These are phyloP conservation scores for Anabas testudineus DNA, from an alignment of 2,797 vertebrate genomes.

Conservation along the genomic window DNA sequence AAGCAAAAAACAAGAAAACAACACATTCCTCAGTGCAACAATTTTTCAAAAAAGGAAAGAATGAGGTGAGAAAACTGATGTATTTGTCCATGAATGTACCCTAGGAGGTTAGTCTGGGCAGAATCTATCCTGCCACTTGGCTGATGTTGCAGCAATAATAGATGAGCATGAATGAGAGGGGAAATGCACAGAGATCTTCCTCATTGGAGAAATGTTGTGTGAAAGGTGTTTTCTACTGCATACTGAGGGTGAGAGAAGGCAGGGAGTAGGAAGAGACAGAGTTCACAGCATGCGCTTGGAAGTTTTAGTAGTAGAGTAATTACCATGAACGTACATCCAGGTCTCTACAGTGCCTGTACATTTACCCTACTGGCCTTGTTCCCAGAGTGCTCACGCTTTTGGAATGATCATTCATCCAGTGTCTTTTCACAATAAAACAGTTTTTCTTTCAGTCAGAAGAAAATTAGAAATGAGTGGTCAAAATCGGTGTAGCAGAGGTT, in stretches of 20 bases:
- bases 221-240: slow-evolving; percentile 19
- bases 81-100: slow-evolving; percentile 34
- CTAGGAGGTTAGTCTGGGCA: slow-evolving; percentile 26
- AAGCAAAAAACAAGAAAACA: not conserved
- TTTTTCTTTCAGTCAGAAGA: not conserved
- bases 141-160: slow-evolving; percentile 44
- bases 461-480: not conserved
- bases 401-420: not conserved
- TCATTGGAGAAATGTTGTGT: slow-evolving; percentile 31
- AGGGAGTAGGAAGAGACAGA: not conserved
- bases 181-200: slow-evolving; percentile 32
- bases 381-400: not conserved
- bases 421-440: not conserved
- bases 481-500: not conserved
- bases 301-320: not conserved
- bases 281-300: not conserved
- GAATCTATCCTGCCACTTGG: slow-evolving; percentile 32
- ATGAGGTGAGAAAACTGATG: slow-evolving; percentile 23
- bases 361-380: not conserved
- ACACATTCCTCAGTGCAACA: slow-evolving; percentile 6
- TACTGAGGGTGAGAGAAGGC: not conserved
- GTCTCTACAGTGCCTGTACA: not conserved
- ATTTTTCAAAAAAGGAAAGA: slow-evolving; percentile 6
- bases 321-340: not conserved
- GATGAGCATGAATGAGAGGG: slow-evolving; percentile 43